Evolutionary conservation across 2,888 invertebrate species (phyloP), one percentile per base, ranked within the genome.

Genomic region (Megalurothrips usitatus): DNA sequence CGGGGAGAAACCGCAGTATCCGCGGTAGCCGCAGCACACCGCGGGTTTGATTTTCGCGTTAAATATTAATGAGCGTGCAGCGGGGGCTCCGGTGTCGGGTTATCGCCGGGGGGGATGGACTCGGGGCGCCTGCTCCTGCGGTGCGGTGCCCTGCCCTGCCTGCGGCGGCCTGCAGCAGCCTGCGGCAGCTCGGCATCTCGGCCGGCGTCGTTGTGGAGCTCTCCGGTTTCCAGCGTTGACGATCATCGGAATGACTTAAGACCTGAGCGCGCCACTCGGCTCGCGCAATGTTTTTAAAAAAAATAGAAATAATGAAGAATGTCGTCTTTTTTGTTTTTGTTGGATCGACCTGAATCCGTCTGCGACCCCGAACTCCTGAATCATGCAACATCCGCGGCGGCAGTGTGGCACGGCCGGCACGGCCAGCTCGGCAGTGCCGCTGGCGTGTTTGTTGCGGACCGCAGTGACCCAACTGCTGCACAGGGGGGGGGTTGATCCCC

Each of bases 41-140:
- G 34, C 34, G 34, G 34, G 34, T 43, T 43, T 43, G 34, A 43
- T 43, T 43, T 43, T 43, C 58, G 12, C 68, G 68, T 26, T 75
- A 12, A 75, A 75, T 75, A 75, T 75, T 75, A 75, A 75, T 75
- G 68, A 75, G 68, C 68, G 68, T 68, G n/a, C 23, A 26, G 23
- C 26, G 26, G 11, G 26, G 26, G 68, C 68, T 19, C 6, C 34
- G 34, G 34, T 43, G 34, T 43, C 34, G 34, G 34, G 34, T 43
- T 43, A 43, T 43, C 34, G 34, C 34, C 34, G 3, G 6, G 34
- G 34, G 34, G 3, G n/a, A n/a, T n/a, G n/a, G n/a, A n/a, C n/a
- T n/a, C n/a, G n/a, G n/a, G n/a, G n/a, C n/a, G n/a, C n/a, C n/a
- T n/a, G n/a, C n/a, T n/a, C n/a, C n/a, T n/a, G n/a, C n/a, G n/a